Evolutionary conservation across 1,140 invertebrate species (phyloP).

Genomic region (Arctopsyche grandis): DNA sequence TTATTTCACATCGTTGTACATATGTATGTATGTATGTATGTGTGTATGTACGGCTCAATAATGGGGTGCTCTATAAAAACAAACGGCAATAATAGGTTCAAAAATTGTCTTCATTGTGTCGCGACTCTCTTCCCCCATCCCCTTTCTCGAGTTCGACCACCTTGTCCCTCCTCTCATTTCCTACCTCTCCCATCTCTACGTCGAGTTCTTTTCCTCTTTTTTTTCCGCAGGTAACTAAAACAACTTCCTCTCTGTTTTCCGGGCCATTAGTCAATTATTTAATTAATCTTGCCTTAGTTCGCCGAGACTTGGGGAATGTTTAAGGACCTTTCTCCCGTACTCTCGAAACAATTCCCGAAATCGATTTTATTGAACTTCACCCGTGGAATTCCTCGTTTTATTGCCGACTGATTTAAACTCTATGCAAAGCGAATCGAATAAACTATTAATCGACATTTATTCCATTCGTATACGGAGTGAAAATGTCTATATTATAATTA

Average conservation of each 20-base stretch:
- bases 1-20: too few species aligned
- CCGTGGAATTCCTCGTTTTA: conserved; percentile 33
- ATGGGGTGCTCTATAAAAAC: conserved; percentile 2
- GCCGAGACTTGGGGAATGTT: conserved; percentile 40
- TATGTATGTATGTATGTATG: too few species aligned
- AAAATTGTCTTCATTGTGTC: conserved; percentile 40
- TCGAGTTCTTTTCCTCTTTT: conserved; percentile 29
- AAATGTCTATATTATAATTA: too few species aligned
- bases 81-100: conserved; percentile 27
- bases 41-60: neutral
- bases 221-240: conserved; percentile 53
- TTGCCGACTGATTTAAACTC: conserved; percentile 32
- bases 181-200: neutral
- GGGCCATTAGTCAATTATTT: conserved; percentile 55
- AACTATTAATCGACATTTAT: conserved; percentile 8
- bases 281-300: conserved; percentile 52
- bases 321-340: conserved; percentile 31
- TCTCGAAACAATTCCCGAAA: conserved; percentile 40
- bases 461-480: neutral
- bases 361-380: conserved; percentile 43
- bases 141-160: neutral
- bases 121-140: neutral
- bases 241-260: conserved; percentile 53
- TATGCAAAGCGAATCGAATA: conserved; percentile 20
- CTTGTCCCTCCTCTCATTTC: neutral